Evolutionary conservation across 2,888 invertebrate species (phyloP).

Genomic region (Leptodirus hochenwartii): DNA sequence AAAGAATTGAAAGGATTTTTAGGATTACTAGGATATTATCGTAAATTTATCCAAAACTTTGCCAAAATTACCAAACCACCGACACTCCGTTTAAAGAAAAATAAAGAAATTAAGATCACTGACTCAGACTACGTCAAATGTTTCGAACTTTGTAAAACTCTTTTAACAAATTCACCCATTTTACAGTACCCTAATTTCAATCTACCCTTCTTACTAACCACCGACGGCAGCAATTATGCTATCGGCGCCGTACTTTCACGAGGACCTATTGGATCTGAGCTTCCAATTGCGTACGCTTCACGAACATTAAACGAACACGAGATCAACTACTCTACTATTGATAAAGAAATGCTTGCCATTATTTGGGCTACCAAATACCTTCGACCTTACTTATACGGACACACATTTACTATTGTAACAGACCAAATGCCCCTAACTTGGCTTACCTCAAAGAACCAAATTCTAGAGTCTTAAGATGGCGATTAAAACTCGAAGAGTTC

Average conservation of each 20-base stretch:
- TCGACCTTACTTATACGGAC: no score
- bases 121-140: neutral
- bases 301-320: no score
- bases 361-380: no score
- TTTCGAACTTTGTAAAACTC: constrained; percentile 6
- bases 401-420: no score
- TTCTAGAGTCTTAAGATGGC: no score
- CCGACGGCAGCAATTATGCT: constrained; percentile 8
- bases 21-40: constrained; percentile 4
- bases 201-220: constrained; percentile 6
- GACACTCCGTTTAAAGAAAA: constrained; percentile 5
- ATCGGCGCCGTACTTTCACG: constrained; percentile 8
- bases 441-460: no score
- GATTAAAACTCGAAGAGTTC: no score
- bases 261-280: constrained; percentile 4
- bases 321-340: no score
- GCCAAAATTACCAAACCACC: constrained; percentile 4
- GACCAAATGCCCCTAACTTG: no score
- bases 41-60: constrained; percentile 7
- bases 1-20: constrained; percentile 9
- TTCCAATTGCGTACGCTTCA: no score
- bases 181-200: constrained; percentile 8
- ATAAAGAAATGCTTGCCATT: no score
- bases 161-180: constrained; percentile 4
- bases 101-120: constrained; percentile 3